Evolutionary conservation across 2,113 vertebrate species (phyloP).

Genomic region (Pomatostomus ruficeps): DNA sequence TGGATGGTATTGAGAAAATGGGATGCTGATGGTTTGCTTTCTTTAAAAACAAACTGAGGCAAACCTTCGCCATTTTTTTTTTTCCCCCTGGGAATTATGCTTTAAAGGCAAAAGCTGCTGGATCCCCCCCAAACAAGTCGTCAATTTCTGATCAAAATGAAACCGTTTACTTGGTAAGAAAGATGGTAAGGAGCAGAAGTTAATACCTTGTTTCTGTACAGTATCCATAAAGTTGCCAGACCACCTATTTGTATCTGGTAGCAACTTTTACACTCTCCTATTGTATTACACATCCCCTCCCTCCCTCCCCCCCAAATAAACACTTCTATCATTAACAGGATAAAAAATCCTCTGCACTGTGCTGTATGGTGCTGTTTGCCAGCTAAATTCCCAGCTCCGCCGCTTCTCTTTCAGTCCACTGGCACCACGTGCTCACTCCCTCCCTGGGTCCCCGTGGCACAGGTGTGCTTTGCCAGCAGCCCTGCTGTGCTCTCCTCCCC

Average conservation of each 20-base stretch:
- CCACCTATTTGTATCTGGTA: neutral
- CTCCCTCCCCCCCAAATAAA: neutral
- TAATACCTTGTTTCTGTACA: neutral
- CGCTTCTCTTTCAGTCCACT: accelerated
- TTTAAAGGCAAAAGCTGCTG: neutral
- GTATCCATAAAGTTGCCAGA: neutral
- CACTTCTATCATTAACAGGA: neutral
- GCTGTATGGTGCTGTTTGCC: neutral
- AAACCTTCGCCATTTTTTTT: accelerated
- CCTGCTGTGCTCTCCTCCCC: neutral
- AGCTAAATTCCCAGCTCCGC: neutral
- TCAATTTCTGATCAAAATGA: neutral
- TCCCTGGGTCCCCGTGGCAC: accelerated
- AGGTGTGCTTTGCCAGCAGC: neutral
- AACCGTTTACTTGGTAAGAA: neutral
- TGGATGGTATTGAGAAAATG: neutral
- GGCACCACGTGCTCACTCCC: neutral
- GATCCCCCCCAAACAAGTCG: accelerated
- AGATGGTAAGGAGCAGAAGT: neutral
- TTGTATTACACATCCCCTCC: accelerated
- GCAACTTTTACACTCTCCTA: neutral
- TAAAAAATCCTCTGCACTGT: neutral
- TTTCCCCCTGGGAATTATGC: neutral
- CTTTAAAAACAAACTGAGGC: neutral
- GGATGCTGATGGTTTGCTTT: neutral